These are phyloP conservation scores for Lamellibrachia satsuma DNA, from an alignment of 2,888 invertebrate genomes.

Conservation along the genomic window DNA sequence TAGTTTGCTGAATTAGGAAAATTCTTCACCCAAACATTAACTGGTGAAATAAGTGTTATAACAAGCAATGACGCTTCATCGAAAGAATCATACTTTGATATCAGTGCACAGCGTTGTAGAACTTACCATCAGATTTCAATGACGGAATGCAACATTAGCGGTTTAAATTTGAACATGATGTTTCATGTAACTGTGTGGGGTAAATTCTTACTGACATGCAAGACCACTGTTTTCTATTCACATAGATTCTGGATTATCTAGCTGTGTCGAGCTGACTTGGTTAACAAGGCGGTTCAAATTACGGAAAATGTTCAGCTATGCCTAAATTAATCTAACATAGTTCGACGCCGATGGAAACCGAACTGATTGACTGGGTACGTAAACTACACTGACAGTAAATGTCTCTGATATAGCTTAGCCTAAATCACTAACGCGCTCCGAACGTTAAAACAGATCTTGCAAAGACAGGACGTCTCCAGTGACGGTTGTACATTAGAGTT, in stretches of 20 bases:
- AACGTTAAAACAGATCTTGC: conserved; percentile 17
- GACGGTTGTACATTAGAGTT: not conserved
- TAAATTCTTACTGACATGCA: not conserved
- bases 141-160: not conserved
- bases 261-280: not conserved
- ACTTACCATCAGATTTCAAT: too few species aligned
- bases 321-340: not conserved
- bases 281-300: not conserved
- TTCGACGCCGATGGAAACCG: not conserved
- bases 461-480: not conserved
- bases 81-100: too few species aligned
- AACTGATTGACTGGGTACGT: not conserved
- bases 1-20: not conserved
- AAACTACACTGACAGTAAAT: not conserved
- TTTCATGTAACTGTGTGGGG: not conserved
- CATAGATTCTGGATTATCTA: not conserved
- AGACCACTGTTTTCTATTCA: not conserved
- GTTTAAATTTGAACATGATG: not conserved
- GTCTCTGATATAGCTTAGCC: not conserved
- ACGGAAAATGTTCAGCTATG: not conserved
- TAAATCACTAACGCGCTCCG: not conserved
- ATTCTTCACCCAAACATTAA: too few species aligned
- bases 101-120: not conserved
- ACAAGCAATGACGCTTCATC: too few species aligned
- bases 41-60: too few species aligned